A percentile compares a stretch with the other conserved stretches of the same genome.
These are phyloP conservation scores for Dynastes hyllus DNA, from an alignment of 2,888 invertebrate species.

Conservation along the genomic window DNA sequence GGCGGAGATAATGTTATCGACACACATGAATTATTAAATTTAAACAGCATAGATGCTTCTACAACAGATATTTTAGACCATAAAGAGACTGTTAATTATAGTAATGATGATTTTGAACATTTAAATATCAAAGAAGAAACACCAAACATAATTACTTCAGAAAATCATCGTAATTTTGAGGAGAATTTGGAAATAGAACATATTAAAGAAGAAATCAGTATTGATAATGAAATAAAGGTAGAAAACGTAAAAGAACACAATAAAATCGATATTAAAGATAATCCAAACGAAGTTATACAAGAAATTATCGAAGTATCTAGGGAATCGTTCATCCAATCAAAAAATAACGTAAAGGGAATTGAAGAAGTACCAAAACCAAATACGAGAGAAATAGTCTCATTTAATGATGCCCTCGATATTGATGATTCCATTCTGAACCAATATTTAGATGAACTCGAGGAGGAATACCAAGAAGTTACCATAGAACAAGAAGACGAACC, in stretches of 20 bases:
- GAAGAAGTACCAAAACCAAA: constrained; percentile 3
- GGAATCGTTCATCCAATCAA: not conserved
- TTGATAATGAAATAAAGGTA: too few relatives aligned
- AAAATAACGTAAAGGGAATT: not conserved
- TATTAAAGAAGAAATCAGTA: too few relatives aligned
- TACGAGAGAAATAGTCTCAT: constrained; percentile 59
- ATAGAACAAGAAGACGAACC: not conserved
- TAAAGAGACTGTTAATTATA: not conserved
- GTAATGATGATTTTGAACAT: not conserved
- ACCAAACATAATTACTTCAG: too few relatives aligned
- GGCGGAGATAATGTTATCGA: not conserved
- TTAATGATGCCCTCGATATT: constrained; percentile 64
- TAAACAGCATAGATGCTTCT: constrained; percentile 56
- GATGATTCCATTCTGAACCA: constrained; percentile 67
- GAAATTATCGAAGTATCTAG: not conserved
- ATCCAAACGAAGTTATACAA: not conserved
- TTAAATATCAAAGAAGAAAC: too few relatives aligned
- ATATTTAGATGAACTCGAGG: constrained; percentile 67
- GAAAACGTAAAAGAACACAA: not conserved
- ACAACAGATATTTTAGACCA: not conserved
- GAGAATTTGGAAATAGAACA: too few relatives aligned
- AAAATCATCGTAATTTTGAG: too few relatives aligned
- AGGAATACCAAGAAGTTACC: constrained; percentile 59
- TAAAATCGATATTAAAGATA: not conserved
- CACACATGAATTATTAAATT: constrained; percentile 65